Evolutionary conservation across 1,140 invertebrate species (phyloP).

Genomic region (Carcinoscorpius rotundicauda): DNA sequence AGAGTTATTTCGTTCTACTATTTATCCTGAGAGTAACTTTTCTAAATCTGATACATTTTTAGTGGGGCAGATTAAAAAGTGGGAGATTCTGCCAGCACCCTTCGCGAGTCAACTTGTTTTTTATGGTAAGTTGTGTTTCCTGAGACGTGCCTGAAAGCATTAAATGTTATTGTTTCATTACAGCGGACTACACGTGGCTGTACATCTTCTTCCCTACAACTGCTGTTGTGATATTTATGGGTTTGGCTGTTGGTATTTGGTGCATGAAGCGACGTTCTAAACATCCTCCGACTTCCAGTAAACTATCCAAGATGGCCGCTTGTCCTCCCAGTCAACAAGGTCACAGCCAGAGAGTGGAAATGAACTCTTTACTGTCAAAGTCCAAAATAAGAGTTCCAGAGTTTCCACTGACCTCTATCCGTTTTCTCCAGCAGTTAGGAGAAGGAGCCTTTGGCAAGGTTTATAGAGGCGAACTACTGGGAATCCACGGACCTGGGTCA

Average conservation of each 20-base stretch:
- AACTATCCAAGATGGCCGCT: slow-evolving; percentile 10
- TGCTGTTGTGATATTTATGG: slow-evolving; percentile 38
- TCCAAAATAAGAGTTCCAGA: slow-evolving; percentile 32
- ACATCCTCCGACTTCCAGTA: slow-evolving; percentile 3
- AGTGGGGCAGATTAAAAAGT: too few species aligned
- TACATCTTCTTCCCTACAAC: slow-evolving; percentile 42
- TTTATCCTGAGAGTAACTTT: too few species aligned
- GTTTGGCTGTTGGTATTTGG: slow-evolving; percentile 38
- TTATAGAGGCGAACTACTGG: slow-evolving; percentile 78
- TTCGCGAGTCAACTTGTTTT: neutral
- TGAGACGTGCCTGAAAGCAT: too few species aligned
- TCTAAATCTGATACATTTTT: too few species aligned
- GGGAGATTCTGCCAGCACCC: neutral
- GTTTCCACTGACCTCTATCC: slow-evolving; percentile 60
- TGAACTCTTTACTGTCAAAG: slow-evolving; percentile 52
- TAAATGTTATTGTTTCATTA: slow-evolving; percentile 3
- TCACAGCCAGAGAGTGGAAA: slow-evolving; percentile 42
- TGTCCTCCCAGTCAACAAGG: slow-evolving; percentile 10
- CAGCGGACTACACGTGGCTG: slow-evolving; percentile 37
- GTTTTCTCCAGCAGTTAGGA: slow-evolving; percentile 85
- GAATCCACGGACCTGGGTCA: slow-evolving; percentile 21
- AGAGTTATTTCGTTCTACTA: too few species aligned
- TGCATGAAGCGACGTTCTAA: slow-evolving; percentile 21
- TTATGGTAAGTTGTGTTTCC: too few species aligned
- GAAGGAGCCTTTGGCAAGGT: slow-evolving; percentile 96